Evolutionary conservation across 2,888 invertebrate genomes (phyloP).

Genomic region (Hypomecis atomaria): DNA sequence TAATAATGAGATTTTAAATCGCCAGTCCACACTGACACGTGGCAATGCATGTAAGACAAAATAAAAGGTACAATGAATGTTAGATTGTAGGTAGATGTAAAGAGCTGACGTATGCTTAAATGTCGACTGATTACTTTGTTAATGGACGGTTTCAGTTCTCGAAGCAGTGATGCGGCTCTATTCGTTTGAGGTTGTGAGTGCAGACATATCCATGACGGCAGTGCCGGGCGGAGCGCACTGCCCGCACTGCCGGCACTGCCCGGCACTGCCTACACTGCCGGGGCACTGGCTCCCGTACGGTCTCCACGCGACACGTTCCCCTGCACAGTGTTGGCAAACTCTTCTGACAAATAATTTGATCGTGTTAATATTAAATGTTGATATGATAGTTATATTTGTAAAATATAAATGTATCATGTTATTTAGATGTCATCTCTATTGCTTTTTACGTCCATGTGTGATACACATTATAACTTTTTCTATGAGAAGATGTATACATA

Average conservation of each 20-base stretch:
- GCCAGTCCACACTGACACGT: constrained; percentile 63
- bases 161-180: constrained; percentile 64
- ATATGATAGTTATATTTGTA: constrained; percentile 65
- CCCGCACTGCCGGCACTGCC: constrained; percentile 15
- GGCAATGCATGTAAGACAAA: constrained; percentile 73
- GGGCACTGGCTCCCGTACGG: constrained; percentile 14
- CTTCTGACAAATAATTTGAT: constrained; percentile 77
- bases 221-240: not conserved
- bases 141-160: constrained; percentile 52
- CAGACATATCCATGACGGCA: constrained; percentile 72
- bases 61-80: constrained; percentile 80
- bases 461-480: constrained; percentile 81
- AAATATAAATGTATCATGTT: constrained; percentile 73
- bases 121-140: constrained; percentile 66
- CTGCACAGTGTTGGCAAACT: constrained; percentile 67
- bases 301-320: constrained; percentile 50
- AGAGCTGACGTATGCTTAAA: constrained; percentile 71
- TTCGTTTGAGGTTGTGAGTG: constrained; percentile 78
- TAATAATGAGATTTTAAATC: constrained; percentile 82
- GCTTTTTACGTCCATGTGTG: constrained; percentile 83
- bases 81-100: constrained; percentile 65
- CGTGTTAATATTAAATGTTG: constrained; percentile 69
- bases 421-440: constrained; percentile 80
- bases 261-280: constrained; percentile 22
- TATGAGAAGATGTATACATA: constrained; percentile 85